These are phyloP conservation scores for Penaeus indicus DNA, from an alignment of 1,140 invertebrate genomes.

Conservation along the genomic window DNA sequence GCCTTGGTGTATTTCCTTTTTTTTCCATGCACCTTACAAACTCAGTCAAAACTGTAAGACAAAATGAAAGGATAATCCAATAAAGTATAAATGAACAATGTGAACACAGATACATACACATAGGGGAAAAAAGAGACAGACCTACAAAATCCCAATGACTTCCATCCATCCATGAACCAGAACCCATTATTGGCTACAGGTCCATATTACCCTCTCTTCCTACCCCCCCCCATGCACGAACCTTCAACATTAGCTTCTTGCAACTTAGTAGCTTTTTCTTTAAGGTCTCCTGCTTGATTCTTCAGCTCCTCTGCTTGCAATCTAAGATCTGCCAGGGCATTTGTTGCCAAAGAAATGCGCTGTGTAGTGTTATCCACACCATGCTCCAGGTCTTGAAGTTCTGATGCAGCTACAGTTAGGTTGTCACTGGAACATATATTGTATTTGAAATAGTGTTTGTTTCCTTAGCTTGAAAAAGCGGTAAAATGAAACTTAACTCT, in stretches of 20 bases:
- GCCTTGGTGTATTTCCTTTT: too few relatives aligned
- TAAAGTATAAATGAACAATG: too few relatives aligned
- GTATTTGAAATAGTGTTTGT: too few relatives aligned
- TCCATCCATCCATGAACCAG: too few relatives aligned
- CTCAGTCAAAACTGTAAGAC: too few relatives aligned
- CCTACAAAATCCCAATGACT: too few relatives aligned
- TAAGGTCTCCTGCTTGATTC: conserved; percentile 80
- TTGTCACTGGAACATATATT: conserved; percentile 41
- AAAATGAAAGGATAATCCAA: too few relatives aligned
- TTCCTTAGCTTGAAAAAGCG: too few relatives aligned
- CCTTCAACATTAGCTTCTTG: conserved; percentile 95
- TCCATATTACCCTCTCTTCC: too few relatives aligned
- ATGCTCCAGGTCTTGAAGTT: conserved; percentile 75
- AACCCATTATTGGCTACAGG: too few relatives aligned
- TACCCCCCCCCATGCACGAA: conserved; percentile 59
- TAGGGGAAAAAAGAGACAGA: neutral
- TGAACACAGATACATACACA: neutral
- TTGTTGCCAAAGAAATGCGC: conserved; percentile 83
- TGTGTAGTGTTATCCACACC: conserved; percentile 83
- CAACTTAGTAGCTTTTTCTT: conserved; percentile 88
- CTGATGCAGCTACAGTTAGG: conserved; percentile 40
- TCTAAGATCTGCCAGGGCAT: conserved; percentile 82
- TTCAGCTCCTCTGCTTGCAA: conserved; percentile 81
- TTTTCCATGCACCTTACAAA: too few relatives aligned
- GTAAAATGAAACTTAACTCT: too few relatives aligned